Evolutionary conservation across 2,113 vertebrate genomes (phyloP).

Genomic region (Oreochromis spilurus): DNA sequence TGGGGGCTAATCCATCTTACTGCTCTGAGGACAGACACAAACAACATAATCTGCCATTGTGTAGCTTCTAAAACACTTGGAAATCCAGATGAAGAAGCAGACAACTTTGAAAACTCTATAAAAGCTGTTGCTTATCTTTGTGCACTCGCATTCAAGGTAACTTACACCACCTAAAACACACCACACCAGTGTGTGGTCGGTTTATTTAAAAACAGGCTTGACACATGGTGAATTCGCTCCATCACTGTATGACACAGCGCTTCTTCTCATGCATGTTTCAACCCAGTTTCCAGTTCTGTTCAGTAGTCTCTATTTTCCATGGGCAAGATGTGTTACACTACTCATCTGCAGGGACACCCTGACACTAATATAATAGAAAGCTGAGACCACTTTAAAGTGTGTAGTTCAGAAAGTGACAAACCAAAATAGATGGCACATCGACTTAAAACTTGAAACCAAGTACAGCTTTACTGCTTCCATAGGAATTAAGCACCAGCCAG

Average conservation of each 20-base stretch:
- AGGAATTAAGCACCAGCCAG: neutral
- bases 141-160: constrained; percentile 20
- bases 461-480: neutral
- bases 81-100: constrained; percentile 39
- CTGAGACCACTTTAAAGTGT: neutral
- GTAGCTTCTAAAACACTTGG: constrained; percentile 4
- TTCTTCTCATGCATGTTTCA: neutral
- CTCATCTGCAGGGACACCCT: neutral
- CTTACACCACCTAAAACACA: constrained; percentile 14
- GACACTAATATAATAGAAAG: neutral
- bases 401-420: neutral
- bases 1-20: constrained; percentile 47
- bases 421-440: neutral
- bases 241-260: neutral
- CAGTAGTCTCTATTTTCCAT: neutral
- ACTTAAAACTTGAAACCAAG: neutral
- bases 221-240: neutral
- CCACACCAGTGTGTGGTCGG: neutral
- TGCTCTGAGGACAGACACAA: constrained; percentile 7
- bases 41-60: constrained; percentile 27
- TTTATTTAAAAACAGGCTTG: neutral
- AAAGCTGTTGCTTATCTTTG: neutral
- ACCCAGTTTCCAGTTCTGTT: neutral
- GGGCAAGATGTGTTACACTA: neutral
- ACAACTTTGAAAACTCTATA: neutral